Evolutionary conservation across 2,888 invertebrate genomes (phyloP).

Genomic region (Lycia hirtaria): DNA sequence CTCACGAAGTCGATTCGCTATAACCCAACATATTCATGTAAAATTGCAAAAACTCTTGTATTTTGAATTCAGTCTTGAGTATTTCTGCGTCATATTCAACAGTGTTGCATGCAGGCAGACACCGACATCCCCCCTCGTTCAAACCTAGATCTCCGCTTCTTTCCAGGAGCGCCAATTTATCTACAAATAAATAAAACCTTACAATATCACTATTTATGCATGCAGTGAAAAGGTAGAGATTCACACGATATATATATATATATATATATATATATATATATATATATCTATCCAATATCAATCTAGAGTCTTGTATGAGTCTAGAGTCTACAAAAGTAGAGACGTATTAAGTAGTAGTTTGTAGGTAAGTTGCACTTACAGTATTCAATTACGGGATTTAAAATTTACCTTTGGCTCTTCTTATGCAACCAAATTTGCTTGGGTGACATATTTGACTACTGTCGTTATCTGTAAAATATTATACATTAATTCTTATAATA

Average conservation of each 20-base stretch:
- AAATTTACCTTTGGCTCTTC: neutral
- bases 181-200: neutral
- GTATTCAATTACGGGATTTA: too few relatives aligned
- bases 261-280: too few relatives aligned
- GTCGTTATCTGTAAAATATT: constrained; percentile 14
- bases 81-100: constrained; percentile 34
- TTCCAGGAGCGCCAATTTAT: constrained; percentile 6
- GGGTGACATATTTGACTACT: constrained; percentile 27
- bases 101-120: constrained; percentile 29
- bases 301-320: too few relatives aligned
- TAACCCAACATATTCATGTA: neutral
- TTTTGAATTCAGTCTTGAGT: constrained; percentile 11
- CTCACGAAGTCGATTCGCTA: neutral
- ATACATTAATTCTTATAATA: neutral
- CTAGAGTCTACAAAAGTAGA: too few relatives aligned
- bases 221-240: too few relatives aligned
- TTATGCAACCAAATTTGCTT: neutral
- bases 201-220: too few relatives aligned
- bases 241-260: too few relatives aligned
- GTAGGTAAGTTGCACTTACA: too few relatives aligned
- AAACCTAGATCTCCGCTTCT: neutral
- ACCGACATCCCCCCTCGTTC: constrained; percentile 9
- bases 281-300: too few relatives aligned
- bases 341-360: too few relatives aligned
- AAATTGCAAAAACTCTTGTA: neutral